These are phyloP conservation scores for Endotricha flammealis DNA, from an alignment of 2,888 invertebrate genomes.

Conservation along the genomic window DNA sequence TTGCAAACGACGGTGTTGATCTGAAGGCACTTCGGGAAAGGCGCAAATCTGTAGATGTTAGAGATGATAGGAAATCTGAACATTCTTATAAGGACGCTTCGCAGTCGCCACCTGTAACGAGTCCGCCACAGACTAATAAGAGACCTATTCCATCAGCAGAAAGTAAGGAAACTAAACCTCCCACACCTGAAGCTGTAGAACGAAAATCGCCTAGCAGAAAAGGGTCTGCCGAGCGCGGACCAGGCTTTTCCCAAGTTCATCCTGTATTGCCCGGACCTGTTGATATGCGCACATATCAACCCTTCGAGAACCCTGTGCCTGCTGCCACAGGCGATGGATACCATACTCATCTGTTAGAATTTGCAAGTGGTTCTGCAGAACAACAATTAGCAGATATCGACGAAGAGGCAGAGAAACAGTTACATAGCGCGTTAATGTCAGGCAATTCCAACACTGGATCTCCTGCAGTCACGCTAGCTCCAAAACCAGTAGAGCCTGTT, in stretches of 20 bases:
- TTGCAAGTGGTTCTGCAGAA: constrained; percentile 83
- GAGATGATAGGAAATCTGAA: constrained; percentile 78
- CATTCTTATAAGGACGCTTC: constrained; percentile 75
- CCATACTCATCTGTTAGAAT: constrained; percentile 80
- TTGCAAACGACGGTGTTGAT: constrained; percentile 85
- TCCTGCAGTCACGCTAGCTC: constrained; percentile 29
- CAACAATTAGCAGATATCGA: constrained; percentile 85
- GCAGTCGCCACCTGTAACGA: constrained; percentile 76
- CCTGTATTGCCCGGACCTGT: constrained; percentile 91
- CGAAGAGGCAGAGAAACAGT: constrained; percentile 87
- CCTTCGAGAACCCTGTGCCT: constrained; percentile 77
- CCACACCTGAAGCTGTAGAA: constrained; percentile 56
- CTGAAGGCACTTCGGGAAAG: constrained; percentile 88
- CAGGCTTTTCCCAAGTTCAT: constrained; percentile 77
- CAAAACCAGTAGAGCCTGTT: constrained; percentile 33
- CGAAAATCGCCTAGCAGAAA: constrained; percentile 32
- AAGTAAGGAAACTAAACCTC: constrained; percentile 64
- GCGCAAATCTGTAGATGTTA: constrained; percentile 84
- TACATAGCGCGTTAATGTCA: constrained; percentile 82
- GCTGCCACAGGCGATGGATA: constrained; percentile 76
- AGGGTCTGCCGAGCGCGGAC: constrained; percentile 30
- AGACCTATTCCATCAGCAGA: constrained; percentile 48
- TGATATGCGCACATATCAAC: constrained; percentile 92
- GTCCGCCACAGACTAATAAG: constrained; percentile 64
- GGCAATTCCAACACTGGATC: constrained; percentile 64